Base-by-base conservation (phyloP, 2,113 vertebrate species). In the Fulmarus glacialis region DNA sequence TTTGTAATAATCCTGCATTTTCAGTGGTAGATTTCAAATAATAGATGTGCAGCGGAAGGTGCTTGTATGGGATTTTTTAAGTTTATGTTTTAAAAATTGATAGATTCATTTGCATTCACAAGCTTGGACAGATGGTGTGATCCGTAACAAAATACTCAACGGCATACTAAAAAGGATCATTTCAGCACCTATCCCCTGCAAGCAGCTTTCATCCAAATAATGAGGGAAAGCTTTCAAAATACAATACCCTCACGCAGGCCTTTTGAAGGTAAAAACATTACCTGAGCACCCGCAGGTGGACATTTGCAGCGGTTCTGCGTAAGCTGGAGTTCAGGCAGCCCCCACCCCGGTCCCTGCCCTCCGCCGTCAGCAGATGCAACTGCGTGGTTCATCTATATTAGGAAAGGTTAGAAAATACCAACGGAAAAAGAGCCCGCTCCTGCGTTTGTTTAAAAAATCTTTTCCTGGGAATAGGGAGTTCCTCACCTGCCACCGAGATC, bases 91-190 rank as follows among this genome's bases (percentile, higher is more conserved):
- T 71, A 91, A 97, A 97, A 97, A 97, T 83, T 62, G 67, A 92
- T 96, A 52, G 62, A 52, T 91, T 92, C 26, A 95, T 95, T 91
- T 92, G 60, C 75, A 93, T 93, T 70, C 74, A 67, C 36, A 40
- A 50, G 90, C 86, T 84, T 68, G 70, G 91, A 77, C 96, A 95
- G 94, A 89, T 90, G 97, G 83, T 8, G 52, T 71, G 83, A 62
- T 93, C 94, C 2, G 1, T 87, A 92, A 93, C 70, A 92, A 91
- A 96, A 74, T 90, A 89, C 89, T 88, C 81, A 34, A 78, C 72
- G 72, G 93, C 96, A 93, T 97, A 95, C 96, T 94, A 91, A 97
- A 95, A 82, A 93, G 89, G 83, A 89, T 97, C 89, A 64, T 79
- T 93, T 87, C 84, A 19, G 71, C 67, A 87, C 81, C 94, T 86